Conservation (phyloP, 1,140 invertebrate genomes). For the Caenorhabditis brenneri region DNA sequence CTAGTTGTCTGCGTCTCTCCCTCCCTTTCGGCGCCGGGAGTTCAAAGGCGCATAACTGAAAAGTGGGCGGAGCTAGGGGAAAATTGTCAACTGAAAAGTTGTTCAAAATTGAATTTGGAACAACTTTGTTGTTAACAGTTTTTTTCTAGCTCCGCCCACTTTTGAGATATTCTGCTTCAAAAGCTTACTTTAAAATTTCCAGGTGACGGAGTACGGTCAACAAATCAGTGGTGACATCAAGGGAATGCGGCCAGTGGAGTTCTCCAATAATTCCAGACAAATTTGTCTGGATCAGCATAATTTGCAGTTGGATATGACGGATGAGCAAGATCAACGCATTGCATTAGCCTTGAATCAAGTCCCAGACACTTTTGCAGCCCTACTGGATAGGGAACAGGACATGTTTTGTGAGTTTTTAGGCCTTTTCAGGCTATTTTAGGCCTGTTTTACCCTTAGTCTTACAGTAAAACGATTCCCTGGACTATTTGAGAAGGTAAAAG, state of each 20-base stretch:
- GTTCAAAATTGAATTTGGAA: too few relatives aligned
- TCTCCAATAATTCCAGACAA: slow-evolving; percentile 5
- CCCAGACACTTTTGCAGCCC: slow-evolving; percentile 21
- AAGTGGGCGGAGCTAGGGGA: too few relatives aligned
- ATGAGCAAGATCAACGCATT: slow-evolving; percentile 43
- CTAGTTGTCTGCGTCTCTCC: too few relatives aligned
- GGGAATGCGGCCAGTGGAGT: slow-evolving; percentile 9
- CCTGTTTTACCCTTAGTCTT: too few relatives aligned
- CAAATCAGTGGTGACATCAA: slow-evolving; percentile 5
- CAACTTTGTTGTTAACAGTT: too few relatives aligned
- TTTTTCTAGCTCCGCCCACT: too few relatives aligned
- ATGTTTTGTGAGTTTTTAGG: slow-evolving; percentile 22
- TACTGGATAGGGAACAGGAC: slow-evolving; percentile 7
- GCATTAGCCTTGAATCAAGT: slow-evolving; percentile 21
- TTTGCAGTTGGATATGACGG: too few relatives aligned
- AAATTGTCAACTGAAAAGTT: too few relatives aligned
- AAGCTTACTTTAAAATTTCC: neutral
- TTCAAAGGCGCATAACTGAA: too few relatives aligned
- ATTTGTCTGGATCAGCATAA: slow-evolving; percentile 16
- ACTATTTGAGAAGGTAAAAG: slow-evolving; percentile 54
- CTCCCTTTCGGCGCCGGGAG: too few relatives aligned
- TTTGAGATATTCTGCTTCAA: too few relatives aligned
- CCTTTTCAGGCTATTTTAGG: too few relatives aligned
- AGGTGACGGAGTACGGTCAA: neutral
- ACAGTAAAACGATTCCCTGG: slow-evolving; percentile 56